Evolutionary conservation across 2,888 invertebrate species (phyloP), one percentile per base, ranked within the genome.

Genomic region (Meta bourneti): DNA sequence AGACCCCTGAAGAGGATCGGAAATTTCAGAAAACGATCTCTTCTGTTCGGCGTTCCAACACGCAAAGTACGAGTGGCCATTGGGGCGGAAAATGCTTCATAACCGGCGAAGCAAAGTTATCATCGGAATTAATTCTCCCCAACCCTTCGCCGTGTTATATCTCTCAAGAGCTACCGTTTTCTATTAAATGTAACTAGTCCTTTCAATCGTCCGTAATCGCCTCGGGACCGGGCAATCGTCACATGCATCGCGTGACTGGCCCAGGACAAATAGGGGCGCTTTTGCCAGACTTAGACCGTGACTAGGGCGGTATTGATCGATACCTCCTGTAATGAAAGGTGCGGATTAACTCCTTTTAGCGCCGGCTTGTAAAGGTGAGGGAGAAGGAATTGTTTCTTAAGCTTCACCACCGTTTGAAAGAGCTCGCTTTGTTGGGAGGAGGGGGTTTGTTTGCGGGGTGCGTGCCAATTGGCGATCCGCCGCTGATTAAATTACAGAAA

Each of bases 71-170:
- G 13, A 6, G 51, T 34, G 13, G 19, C 70, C 51, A 74, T 77
- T 77, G 52, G 71, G 51, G 52, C n/a, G 54, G 87, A 87, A 87
- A 79, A 79, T 80, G 72, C 79, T 80, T 87, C 79, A 87, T 87
- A 87, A 87, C 52, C 87, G 72, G 34, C 72, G 79, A 79, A 52
- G 79, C 87, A 80, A 78, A 70, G 69, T 79, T 72, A 87, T 80
- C 87, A 80, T 87, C 87, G 72, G 79, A 80, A 87, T 80, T 87
- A 87, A 87, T 87, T 87, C 54, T 48, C 79, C 34, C 7, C 52
- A 79, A 13, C 70, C 71, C 54, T 87, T 71, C 51, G 49, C 49
- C 78, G 72, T 71, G 51, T 86, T 78, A 69, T 51, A 52, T 48
- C 75, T 75, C 20, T 16, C 51, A 69, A 70, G 51, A 69, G 51